These are phyloP conservation scores for Hypomesus transpacificus DNA, from an alignment of 2,113 vertebrate genomes.

Conservation along the genomic window DNA sequence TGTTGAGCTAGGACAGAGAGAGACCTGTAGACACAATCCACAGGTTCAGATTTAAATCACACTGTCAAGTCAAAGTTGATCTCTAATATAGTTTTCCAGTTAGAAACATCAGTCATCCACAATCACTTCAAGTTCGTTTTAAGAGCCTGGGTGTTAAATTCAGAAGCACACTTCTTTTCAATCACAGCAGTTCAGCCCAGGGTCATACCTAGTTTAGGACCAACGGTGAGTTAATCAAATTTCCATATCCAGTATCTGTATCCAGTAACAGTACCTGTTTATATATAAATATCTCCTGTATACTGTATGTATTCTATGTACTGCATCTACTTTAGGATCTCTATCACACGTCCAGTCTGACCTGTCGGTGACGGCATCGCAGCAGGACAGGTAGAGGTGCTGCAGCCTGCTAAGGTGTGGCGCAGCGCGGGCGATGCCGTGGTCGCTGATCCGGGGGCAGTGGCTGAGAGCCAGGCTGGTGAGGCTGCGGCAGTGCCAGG, in stretches of 20 bases:
- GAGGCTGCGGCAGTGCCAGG: conserved; percentile 74
- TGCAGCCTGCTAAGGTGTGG: conserved; percentile 70
- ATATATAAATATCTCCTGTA: too few relatives aligned
- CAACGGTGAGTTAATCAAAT: too few relatives aligned
- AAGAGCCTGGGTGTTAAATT: too few relatives aligned
- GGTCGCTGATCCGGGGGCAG: conserved; percentile 74
- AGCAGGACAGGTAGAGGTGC: conserved; percentile 77
- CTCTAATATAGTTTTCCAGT: not conserved
- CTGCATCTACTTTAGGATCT: too few relatives aligned
- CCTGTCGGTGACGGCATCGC: conserved; percentile 76
- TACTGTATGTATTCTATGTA: too few relatives aligned
- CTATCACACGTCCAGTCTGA: conserved; percentile 23
- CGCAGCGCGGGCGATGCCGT: conserved; percentile 67
- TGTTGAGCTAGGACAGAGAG: conserved; percentile 66
- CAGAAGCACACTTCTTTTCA: too few relatives aligned
- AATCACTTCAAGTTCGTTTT: too few relatives aligned
- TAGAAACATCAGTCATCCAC: too few relatives aligned
- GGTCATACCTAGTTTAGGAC: too few relatives aligned
- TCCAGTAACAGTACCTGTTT: too few relatives aligned
- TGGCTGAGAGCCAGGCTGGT: conserved; percentile 72
- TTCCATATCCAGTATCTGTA: too few relatives aligned
- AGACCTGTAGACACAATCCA: conserved; percentile 59
- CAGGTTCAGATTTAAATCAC: not conserved
- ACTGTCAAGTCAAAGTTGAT: not conserved
- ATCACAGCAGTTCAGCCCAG: too few relatives aligned